Evolutionary conservation across 2,888 invertebrate species (phyloP).

Genomic region (Tridacna gigas): DNA sequence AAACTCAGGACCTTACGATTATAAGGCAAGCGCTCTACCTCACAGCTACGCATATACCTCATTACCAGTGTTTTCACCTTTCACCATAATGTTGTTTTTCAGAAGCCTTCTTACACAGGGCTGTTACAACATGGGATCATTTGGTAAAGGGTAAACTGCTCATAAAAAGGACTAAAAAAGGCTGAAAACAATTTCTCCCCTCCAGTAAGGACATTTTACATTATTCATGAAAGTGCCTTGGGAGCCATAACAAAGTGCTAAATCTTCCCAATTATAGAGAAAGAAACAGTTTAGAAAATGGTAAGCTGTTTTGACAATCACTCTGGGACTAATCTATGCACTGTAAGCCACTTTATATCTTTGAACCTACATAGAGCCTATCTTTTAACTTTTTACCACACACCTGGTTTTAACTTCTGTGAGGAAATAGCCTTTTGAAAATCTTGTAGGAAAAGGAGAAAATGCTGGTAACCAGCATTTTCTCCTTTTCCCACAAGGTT

Average conservation of each 20-base stretch:
- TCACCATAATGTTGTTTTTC: not conserved
- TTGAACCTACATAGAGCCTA: not conserved
- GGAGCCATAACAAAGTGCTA: constrained; percentile 17
- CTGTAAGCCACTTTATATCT: not conserved
- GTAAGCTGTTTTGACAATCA: constrained; percentile 15
- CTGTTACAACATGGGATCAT: not conserved
- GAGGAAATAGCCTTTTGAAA: not conserved
- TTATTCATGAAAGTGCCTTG: constrained; percentile 5
- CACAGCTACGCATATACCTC: no score
- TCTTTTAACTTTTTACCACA: not conserved
- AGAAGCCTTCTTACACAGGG: not conserved
- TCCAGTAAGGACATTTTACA: not conserved
- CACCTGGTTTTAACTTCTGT: not conserved
- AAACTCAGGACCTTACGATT: no score
- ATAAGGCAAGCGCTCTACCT: no score
- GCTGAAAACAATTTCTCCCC: constrained; percentile 12
- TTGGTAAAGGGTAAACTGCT: not conserved
- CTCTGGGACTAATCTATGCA: not conserved
- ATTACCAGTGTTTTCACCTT: not conserved
- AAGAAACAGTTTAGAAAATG: not conserved
- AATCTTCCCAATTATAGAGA: constrained; percentile 13
- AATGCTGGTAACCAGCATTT: not conserved
- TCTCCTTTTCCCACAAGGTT: constrained; percentile 4
- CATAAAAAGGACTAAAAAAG: constrained; percentile 4
- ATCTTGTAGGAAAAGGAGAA: not conserved